Evolutionary conservation across 2,113 vertebrate genomes (phyloP).

Genomic region (Tetrao urogallus): DNA sequence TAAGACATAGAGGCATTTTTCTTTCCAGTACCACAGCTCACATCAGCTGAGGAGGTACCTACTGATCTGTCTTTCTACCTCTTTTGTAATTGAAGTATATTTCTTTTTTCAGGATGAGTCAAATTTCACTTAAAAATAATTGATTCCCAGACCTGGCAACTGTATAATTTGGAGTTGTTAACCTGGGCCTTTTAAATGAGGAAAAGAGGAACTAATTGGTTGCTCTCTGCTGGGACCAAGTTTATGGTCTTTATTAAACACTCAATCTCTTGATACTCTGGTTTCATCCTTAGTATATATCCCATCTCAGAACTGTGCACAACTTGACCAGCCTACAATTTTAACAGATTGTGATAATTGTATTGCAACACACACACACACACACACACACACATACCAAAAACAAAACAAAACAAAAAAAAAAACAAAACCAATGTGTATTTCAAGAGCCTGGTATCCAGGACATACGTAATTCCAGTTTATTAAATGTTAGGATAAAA

Average conservation of each 20-base stretch:
- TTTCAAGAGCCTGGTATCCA: not conserved
- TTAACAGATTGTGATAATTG: not conserved
- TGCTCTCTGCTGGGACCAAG: not conserved
- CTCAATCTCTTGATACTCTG: not conserved
- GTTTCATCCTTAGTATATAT: fast-evolving
- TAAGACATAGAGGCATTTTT: not conserved
- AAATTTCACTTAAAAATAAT: not conserved
- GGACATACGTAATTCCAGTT: not conserved
- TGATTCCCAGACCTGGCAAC: not conserved
- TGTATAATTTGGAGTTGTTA: not conserved
- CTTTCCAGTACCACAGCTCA: not conserved
- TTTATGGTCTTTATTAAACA: not conserved
- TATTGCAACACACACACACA: not conserved
- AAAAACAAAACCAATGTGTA: not conserved
- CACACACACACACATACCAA: too few relatives aligned
- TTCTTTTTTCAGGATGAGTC: not conserved
- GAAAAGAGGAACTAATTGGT: not conserved
- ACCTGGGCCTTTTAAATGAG: not conserved
- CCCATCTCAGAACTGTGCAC: not conserved
- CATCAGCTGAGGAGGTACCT: not conserved
- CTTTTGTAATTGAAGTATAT: not conserved
- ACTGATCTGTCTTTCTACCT: not conserved
- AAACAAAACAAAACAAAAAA: not conserved
- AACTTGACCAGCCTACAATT: not conserved
- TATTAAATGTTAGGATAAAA: not conserved